Conservation (phyloP, 2,113 vertebrate genomes). For the Chelonoidis abingdonii region DNA sequence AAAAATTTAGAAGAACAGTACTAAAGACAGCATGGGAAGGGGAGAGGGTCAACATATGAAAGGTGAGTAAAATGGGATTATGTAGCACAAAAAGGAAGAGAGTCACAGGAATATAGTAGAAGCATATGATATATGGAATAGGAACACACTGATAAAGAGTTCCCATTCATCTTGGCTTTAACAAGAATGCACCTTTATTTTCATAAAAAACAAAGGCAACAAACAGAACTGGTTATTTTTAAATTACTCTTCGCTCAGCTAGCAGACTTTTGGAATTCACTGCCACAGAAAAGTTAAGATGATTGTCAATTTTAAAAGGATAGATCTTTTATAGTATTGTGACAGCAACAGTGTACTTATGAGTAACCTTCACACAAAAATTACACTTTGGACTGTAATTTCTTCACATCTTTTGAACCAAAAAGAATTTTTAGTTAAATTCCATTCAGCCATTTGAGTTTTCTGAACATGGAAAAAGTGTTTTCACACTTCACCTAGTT, state of each 20-base stretch:
- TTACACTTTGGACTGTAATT: neutral
- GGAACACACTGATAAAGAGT: neutral
- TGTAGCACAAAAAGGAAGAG: neutral
- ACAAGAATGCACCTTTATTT: neutral
- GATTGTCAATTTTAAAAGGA: neutral
- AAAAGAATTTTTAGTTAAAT: neutral
- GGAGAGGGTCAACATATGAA: constrained; percentile 22
- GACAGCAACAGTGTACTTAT: neutral
- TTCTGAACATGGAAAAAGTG: neutral
- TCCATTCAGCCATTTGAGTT: neutral
- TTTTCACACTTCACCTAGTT: neutral
- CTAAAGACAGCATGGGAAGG: constrained; percentile 21
- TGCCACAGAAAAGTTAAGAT: neutral
- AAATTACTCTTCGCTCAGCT: neutral
- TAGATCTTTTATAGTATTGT: neutral
- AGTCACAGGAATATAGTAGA: neutral
- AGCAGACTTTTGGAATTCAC: neutral
- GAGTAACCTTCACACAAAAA: neutral
- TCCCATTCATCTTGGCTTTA: neutral
- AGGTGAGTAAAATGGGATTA: constrained; percentile 46
- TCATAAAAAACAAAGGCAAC: constrained; percentile 17
- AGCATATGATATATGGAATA: neutral
- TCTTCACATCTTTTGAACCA: neutral
- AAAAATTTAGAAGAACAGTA: constrained; percentile 59
- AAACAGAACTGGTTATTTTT: neutral